A percentile compares a stretch with the other conserved stretches of the same genome.
Conservation (phyloP, 1,140 invertebrate genomes). For the Caerostris extrusa region DNA sequence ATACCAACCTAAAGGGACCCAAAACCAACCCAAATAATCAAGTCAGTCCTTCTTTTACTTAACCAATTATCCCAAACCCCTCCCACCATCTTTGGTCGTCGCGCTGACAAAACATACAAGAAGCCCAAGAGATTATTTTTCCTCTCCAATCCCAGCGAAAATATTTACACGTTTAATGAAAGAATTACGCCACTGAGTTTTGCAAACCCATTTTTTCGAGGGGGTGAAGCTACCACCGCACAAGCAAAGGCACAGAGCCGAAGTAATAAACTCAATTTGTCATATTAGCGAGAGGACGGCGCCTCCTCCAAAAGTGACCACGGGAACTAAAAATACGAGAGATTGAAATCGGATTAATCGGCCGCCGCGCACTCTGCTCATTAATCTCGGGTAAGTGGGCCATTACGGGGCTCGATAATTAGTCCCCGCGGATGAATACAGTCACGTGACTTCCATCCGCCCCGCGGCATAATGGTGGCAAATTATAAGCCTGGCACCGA, state of each 20-base stretch:
- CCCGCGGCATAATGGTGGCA: conserved; percentile 73
- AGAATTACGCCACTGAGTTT: neutral
- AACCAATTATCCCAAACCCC: neutral
- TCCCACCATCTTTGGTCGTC: neutral
- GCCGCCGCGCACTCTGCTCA: conserved; percentile 66
- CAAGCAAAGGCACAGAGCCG: too few relatives aligned
- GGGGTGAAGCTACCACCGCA: too few relatives aligned
- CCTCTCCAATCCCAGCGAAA: neutral
- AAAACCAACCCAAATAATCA: too few relatives aligned
- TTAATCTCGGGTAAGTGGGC: conserved; percentile 76
- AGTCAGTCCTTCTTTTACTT: neutral
- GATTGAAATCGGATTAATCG: conserved; percentile 77
- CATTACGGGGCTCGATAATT: conserved; percentile 76
- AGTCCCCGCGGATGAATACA: conserved; percentile 77
- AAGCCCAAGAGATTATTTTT: neutral
- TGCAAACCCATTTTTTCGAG: too few relatives aligned
- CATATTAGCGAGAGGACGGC: conserved; percentile 19
- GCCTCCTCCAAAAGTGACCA: conserved; percentile 21
- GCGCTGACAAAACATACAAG: neutral
- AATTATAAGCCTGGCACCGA: conserved; percentile 76
- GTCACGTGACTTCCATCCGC: conserved; percentile 76
- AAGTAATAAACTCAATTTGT: conserved; percentile 18
- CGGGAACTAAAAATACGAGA: conserved; percentile 66
- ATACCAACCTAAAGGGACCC: too few relatives aligned
- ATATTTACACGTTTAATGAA: conserved; percentile 4